Base-by-base conservation (phyloP, 2,113 vertebrate species). In the Gasterosteus nipponicus region DNA sequence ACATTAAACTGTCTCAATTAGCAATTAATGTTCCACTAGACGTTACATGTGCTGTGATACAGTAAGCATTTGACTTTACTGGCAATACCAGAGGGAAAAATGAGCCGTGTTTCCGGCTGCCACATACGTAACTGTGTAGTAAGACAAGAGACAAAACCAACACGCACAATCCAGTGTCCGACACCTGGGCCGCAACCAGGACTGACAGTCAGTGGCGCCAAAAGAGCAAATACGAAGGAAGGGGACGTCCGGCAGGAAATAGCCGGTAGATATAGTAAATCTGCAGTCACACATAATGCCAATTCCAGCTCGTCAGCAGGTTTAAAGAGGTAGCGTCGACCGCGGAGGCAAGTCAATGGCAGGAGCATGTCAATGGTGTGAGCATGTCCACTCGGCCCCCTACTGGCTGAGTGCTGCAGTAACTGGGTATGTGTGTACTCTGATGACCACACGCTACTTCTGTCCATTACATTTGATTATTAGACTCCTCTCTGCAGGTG, bases 251-350 rank as follows among this genome's bases (percentile, higher is more conserved):
- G 56, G 51, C 26, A 66, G 49, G 5, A 75, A 77, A 66, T 22
- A 53, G 19, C 60, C 49, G 64, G 49, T 42, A 54, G 54, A 41
- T 67, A 11, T 12, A 26, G 46, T 69, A 65, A 69, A 82, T 53
- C 54, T 77, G 60, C 5, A 63, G 9, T 71, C 65, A 63, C 65
- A 80, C 12, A 64, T 73, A 47, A 63, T 80, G 53, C 54, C 66
- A 63, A 44, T 71, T 57, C 0, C 31, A 18, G 18, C 62, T 56
- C 62, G 33, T 69, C 16, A 65, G 62, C 61, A 72, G 33, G 0
- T 7, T 3, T 11, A 9, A 73, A 57, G 53, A 60, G 69, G 69
- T 57, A 51, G 53, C 57, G 26, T 72, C 58, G 29, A n/a, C 31
- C 41, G 33, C 56, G 58, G 33, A 53, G 49, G 31, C 10, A 67